Evolutionary conservation across 1,140 invertebrate genomes (phyloP).

Genomic region (Adelges cooleyi): DNA sequence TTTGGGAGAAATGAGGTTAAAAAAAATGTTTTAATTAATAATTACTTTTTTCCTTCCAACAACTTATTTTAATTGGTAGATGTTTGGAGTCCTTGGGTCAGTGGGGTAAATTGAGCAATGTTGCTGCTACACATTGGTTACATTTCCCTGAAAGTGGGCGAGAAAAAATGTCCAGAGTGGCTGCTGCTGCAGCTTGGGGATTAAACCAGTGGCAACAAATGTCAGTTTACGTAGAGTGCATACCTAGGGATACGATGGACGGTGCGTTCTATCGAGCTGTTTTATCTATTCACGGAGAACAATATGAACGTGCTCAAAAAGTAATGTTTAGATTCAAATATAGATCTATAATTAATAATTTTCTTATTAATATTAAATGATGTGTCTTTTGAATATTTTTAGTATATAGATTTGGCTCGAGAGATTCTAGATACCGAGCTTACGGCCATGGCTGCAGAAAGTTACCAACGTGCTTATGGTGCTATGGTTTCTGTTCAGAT

Average conservation of each 20-base stretch:
- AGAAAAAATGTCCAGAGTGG: slow-evolving; percentile 78
- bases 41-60: neutral
- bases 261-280: slow-evolving; percentile 93
- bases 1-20: slow-evolving; percentile 79
- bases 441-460: slow-evolving; percentile 95
- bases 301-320: slow-evolving; percentile 55
- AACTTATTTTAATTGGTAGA: neutral
- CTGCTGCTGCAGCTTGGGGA: slow-evolving; percentile 90
- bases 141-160: slow-evolving; percentile 55
- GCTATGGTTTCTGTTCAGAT: slow-evolving; percentile 96
- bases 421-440: slow-evolving; percentile 92
- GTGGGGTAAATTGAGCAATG: slow-evolving; percentile 77
- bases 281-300: slow-evolving; percentile 76
- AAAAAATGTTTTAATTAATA: neutral
- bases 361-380: neutral
- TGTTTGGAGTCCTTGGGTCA: slow-evolving; percentile 94
- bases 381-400: neutral
- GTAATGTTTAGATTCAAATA: slow-evolving; percentile 32
- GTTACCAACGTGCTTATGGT: slow-evolving; percentile 93
- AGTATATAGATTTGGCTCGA: slow-evolving; percentile 70
- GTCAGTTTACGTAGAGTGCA: slow-evolving; percentile 71
- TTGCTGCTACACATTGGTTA: slow-evolving; percentile 65
- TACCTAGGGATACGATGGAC: slow-evolving; percentile 82
- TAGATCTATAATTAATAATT: neutral
- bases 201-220: slow-evolving; percentile 84